phyloP scores from a whole-genome alignment of 1,140 invertebrate species.

The Platyscapa corneri region DNA sequence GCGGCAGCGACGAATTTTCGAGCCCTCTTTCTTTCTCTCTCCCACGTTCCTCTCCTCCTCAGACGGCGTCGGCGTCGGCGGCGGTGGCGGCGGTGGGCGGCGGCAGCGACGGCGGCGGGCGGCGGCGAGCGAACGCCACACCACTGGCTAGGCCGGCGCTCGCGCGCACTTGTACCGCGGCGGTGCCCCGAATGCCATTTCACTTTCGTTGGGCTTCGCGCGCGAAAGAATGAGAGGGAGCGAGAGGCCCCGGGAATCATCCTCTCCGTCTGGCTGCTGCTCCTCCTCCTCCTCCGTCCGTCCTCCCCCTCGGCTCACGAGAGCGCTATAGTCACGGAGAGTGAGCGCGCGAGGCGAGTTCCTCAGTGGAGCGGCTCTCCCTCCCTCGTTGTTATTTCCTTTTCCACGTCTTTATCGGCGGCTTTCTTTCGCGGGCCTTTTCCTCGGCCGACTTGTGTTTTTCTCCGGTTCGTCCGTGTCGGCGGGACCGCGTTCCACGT shows the following conservation, averaged over 20 bases:
- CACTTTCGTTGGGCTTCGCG: conserved; percentile 75
- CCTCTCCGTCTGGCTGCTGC: conserved; percentile 55
- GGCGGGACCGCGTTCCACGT: conserved; percentile 30
- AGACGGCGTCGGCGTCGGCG: conserved; percentile 15
- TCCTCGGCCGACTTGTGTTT: conserved; percentile 52
- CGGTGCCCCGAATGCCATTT: conserved; percentile 72
- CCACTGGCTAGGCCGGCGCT: not conserved
- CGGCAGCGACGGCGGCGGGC: conserved; percentile 12
- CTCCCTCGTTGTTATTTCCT: conserved; percentile 38
- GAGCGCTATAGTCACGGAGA: not conserved
- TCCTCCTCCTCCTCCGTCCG: conserved; percentile 53
- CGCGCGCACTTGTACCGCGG: conserved; percentile 34
- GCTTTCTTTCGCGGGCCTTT: conserved; percentile 44
- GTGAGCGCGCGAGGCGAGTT: not conserved
- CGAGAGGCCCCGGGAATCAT: conserved; percentile 65
- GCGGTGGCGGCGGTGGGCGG: too few relatives aligned
- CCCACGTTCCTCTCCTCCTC: conserved; percentile 38
- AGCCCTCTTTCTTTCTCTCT: conserved; percentile 54
- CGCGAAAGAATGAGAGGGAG: conserved; percentile 64
- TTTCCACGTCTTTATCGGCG: conserved; percentile 53
- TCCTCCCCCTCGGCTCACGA: conserved; percentile 20
- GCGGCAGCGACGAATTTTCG: conserved; percentile 36
- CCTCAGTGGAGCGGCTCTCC: not conserved
- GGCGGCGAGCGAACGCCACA: not conserved
- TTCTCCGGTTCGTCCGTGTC: conserved; percentile 33